A percentile compares a stretch with the other conserved stretches of the same genome.
phyloP scores from a whole-genome alignment of 1,140 invertebrate genomes.

The Drosophila lacertosa region DNA sequence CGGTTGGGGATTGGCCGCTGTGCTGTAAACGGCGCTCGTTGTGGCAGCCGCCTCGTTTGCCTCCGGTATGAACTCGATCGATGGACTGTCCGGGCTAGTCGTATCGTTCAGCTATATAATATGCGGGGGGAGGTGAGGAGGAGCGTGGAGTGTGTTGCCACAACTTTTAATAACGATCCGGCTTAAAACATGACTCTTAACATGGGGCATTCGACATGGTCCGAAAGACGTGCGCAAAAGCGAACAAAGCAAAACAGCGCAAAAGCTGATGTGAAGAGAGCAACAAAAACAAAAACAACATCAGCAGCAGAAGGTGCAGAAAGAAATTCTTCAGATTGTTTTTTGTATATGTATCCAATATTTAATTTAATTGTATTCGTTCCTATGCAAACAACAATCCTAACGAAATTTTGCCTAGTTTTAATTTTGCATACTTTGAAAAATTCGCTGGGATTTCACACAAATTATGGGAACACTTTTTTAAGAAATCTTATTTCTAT shows the following conservation, averaged over 20 bases:
- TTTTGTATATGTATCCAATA: not conserved
- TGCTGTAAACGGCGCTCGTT: conserved; percentile 17
- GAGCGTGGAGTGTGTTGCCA: conserved; percentile 28
- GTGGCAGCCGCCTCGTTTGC: conserved; percentile 46
- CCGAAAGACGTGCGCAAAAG: not conserved
- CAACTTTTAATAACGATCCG: conserved; percentile 25
- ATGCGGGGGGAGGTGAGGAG: conserved; percentile 24
- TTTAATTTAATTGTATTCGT: too few species aligned
- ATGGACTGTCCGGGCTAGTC: conserved; percentile 80
- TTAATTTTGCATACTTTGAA: too few species aligned
- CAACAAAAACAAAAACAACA: not conserved
- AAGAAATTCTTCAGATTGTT: not conserved
- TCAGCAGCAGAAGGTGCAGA: not conserved
- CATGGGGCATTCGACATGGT: conserved; percentile 7
- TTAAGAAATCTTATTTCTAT: too few species aligned
- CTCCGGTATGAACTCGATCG: conserved; percentile 77
- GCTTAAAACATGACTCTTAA: conserved; percentile 20
- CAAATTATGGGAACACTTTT: too few species aligned
- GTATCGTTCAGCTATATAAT: conserved; percentile 78
- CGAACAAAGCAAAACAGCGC: conserved; percentile 6
- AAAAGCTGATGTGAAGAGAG: not conserved
- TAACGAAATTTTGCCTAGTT: too few species aligned
- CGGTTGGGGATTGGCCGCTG: conserved; percentile 17
- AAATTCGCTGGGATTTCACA: too few species aligned
- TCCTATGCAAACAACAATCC: too few species aligned